Base-by-base conservation (phyloP, 2,113 vertebrate genomes). In the Holacanthus passer region DNA sequence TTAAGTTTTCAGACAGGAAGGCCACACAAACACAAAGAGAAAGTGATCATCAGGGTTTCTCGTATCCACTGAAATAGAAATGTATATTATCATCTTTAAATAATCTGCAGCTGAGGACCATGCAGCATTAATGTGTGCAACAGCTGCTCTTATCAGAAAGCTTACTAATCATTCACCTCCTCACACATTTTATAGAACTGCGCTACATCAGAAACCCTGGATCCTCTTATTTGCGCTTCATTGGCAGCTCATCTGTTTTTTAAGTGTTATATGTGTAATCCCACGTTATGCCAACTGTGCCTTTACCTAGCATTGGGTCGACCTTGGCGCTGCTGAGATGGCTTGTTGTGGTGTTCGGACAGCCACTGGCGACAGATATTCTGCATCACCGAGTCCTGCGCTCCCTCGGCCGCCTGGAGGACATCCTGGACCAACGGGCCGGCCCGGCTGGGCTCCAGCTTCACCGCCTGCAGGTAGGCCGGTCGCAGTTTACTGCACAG, bases 301-400 rank as follows among this genome's bases (percentile, higher is more conserved):
- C 64, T 77, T 89, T 89, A 95, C 83, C 92, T 92, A 79, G 85
- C 89, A 3, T n/a, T 92, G 75, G 79, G 45, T 16, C 91, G 87
- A 14, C 71, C 87, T 73, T 88, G 94, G 5, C 78, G 87, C 35
- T 89, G 92, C 79, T 81, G 89, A 27, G 92, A 5, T 0, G 20
- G 24, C 70, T 91, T 96, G 87, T 90, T 92, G 83, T 95, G 94
- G 83, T 97, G 97, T 22, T 97, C 97, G 0, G 95, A 89, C 75
- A 99, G 96, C 98, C 98, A 99, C 79, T 99, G 98, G 58, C 94
- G 78, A 55, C 98, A 99, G 92, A 99, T 99, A 43, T 97, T 96
- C 79, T 94, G 95, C 87, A 99, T 98, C 3, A 98, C 93, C 0
- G 96, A 94, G 62, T 99, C 98, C 5, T 96, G 93, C 0, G 94